A percentile compares a stretch with the other conserved stretches of the same genome.
Evolutionary conservation across 2,797 vertebrate genomes (phyloP).

Genomic region (Simalia tracyae): DNA sequence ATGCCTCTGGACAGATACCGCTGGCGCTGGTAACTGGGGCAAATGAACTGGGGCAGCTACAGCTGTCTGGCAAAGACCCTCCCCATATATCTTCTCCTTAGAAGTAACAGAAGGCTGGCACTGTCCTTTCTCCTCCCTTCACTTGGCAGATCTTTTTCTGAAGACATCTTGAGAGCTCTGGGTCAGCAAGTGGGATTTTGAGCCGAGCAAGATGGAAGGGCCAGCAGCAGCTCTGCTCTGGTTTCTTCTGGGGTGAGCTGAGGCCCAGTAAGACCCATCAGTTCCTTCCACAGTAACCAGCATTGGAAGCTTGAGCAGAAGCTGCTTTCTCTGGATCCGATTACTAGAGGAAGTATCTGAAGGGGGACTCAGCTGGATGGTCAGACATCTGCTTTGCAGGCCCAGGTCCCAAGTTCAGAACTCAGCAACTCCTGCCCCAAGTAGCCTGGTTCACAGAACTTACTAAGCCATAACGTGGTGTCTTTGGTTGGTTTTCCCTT

Average conservation of each 20-base stretch:
- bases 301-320: no score
- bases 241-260: not conserved
- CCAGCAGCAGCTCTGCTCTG: not conserved
- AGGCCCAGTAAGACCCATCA: no score
- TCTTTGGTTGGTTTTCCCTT: no score
- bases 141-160: not conserved
- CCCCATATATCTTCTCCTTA: not conserved
- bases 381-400: not conserved
- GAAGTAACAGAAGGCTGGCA: not conserved
- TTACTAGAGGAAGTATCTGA: not conserved
- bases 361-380: not conserved
- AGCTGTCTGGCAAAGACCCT: not conserved
- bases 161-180: not conserved
- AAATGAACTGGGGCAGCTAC: not conserved
- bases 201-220: not conserved
- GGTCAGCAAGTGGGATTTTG: not conserved
- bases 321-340: not conserved
- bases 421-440: not conserved
- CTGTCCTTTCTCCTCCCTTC: not conserved
- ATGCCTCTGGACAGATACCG: slow-evolving; percentile 62
- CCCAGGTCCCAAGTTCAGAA: not conserved
- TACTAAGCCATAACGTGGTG: not conserved
- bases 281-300: not conserved
- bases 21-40: slow-evolving; percentile 68
- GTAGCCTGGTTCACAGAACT: not conserved